Evolutionary conservation across 2,888 invertebrate species (phyloP), one percentile per base, ranked within the genome.

Genomic region (Nebria brevicollis): DNA sequence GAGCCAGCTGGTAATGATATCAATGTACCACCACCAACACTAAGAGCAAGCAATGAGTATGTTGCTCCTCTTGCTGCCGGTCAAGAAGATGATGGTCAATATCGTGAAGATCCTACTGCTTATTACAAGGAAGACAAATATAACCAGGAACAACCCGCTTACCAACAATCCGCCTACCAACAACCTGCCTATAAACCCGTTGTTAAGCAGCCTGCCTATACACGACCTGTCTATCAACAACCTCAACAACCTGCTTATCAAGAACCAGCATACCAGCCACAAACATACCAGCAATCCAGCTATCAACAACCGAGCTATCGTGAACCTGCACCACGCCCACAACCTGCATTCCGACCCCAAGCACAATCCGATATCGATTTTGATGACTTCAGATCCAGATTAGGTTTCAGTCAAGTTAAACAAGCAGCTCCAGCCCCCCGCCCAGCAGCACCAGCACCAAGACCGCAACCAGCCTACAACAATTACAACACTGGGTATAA

Each of bases 1-100:
- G 95, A 95, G 86, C 96, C 96, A 0, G 92, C 93, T 86, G 80
- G 81, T 13, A 89, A 90, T 70, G 92, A 91, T 70, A 96, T 96
- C 86, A 95, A 94, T 89, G 96, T 96, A 0, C 94, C 96, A 0
- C 96, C 96, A n/a, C 95, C 96, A 5, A 94, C 95, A 0, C 86
- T 94, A 25, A 91, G 91, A 65, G 41, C 72, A 82, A 91, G 91
- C 86, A 91, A 91, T 83, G 86, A 89, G 81, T 89, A 73, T 66
- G 0, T 87, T 75, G 84, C 85, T 84, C 89, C 91, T 0, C 84
- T 90, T 81, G 91, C 91, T 7, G 93, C 93, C 66, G 92, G 93
- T 83, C 93, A 94, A 86, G 93, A 95, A 86, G 96, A 96, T 86
- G 96, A 96, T 86, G 96, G 96, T 0, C 96, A 96, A 86, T 96